Percentiles rank a stretch among this genome's conserved stretches.
Evolutionary conservation across 2,888 invertebrate species (phyloP).

Genomic region (Dryobotodes eremita): DNA sequence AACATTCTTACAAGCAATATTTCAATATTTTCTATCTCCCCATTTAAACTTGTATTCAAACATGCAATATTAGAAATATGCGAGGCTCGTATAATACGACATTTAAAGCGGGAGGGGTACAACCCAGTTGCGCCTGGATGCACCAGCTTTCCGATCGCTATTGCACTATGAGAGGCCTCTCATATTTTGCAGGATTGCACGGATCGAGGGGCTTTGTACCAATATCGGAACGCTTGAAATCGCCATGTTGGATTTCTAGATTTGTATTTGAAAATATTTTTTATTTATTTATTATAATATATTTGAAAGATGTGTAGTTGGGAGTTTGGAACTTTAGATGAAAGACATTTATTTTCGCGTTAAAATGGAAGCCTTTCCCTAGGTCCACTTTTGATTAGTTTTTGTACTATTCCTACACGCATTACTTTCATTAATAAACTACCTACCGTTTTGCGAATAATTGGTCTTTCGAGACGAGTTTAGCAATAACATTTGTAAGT

Average conservation of each 20-base stretch:
- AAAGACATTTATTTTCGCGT: not conserved
- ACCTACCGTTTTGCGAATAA: not conserved
- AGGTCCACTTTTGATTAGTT: not conserved
- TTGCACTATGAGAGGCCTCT: slow-evolving; percentile 51
- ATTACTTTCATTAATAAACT: not conserved
- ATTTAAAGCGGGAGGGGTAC: slow-evolving; percentile 24
- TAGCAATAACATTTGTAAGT: not conserved
- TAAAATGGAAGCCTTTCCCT: not conserved
- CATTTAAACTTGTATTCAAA: slow-evolving; percentile 36
- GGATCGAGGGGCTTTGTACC: slow-evolving; percentile 41
- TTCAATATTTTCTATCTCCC: slow-evolving; percentile 24
- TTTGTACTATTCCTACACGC: slow-evolving; percentile 1
- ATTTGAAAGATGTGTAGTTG: not conserved
- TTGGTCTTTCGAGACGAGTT: not conserved
- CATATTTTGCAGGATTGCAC: slow-evolving; percentile 49
- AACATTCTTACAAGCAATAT: slow-evolving; percentile 16
- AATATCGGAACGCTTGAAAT: slow-evolving; percentile 44
- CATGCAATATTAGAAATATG: slow-evolving; percentile 54
- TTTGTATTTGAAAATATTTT: slow-evolving; percentile 37
- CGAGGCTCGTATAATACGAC: slow-evolving; percentile 25
- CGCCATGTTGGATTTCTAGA: slow-evolving; percentile 47
- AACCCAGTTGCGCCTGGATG: slow-evolving; percentile 28
- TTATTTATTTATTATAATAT: slow-evolving; percentile 37
- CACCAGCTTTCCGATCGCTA: slow-evolving; percentile 32
- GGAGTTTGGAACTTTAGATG: not conserved